Evolutionary conservation across 2,797 vertebrate genomes (phyloP).

Genomic region (Chromobotia macracanthus): DNA sequence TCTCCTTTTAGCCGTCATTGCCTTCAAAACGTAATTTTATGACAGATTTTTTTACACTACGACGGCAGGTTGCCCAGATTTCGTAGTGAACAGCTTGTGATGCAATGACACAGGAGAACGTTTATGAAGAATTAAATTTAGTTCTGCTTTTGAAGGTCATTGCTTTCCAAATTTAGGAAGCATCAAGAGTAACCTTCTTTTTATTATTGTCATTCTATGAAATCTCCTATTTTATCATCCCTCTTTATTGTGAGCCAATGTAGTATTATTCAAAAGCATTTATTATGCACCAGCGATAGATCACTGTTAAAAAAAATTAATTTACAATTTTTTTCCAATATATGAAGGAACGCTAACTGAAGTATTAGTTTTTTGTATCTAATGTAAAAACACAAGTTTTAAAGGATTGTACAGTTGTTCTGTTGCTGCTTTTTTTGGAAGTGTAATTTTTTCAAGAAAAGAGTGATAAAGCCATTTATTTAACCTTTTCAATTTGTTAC

Average conservation of each 20-base stretch:
- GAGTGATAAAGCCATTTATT: conserved; percentile 70
- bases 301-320: conserved; percentile 85
- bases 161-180: background rate
- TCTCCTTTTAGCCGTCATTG: conserved; percentile 47
- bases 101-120: background rate
- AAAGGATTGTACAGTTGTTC: conserved; percentile 97
- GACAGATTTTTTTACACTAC: conserved; percentile 5
- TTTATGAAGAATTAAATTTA: conserved; percentile 1
- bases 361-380: conserved; percentile 97
- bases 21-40: conserved; percentile 15
- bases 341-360: conserved; percentile 98
- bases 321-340: conserved; percentile 78
- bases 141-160: background rate
- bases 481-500: conserved; percentile 72
- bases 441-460: conserved; percentile 63
- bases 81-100: background rate
- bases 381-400: conserved; percentile 99
- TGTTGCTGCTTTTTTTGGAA: conserved; percentile 65
- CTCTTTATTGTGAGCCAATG: conserved; percentile 82
- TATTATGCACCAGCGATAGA: conserved; percentile 94
- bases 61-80: background rate
- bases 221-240: conserved; percentile 69
- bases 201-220: conserved; percentile 61
- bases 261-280: conserved; percentile 86
- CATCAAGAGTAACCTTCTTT: conserved; percentile 26